Percentiles rank a stretch among this genome's conserved stretches.
Conservation (phyloP, 53 echinoderm and acorn worm genomes). For the Stichopus horrens region DNA sequence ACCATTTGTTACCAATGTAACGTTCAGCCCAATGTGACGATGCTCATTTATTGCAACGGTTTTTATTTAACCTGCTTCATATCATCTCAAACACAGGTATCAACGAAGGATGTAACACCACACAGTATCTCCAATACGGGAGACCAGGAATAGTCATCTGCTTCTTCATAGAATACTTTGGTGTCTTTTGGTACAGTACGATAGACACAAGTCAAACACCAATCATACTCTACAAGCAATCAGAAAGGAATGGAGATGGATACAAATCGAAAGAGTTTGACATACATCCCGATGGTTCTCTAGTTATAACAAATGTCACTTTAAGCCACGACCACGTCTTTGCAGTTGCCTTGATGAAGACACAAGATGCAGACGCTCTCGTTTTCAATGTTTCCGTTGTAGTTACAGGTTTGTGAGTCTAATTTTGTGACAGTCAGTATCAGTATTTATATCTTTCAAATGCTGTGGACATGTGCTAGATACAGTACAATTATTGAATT, state of each 20-base stretch:
- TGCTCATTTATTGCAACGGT: too few species aligned
- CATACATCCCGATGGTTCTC: background rate
- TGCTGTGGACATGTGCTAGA: too few species aligned
- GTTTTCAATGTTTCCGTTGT: background rate
- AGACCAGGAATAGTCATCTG: background rate
- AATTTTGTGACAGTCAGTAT: too few species aligned
- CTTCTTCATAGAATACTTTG: background rate
- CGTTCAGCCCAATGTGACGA: too few species aligned
- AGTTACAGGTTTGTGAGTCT: background rate
- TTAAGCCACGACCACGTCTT: background rate
- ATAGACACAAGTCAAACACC: background rate
- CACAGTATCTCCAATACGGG: background rate
- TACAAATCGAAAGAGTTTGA: background rate
- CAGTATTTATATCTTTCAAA: too few species aligned
- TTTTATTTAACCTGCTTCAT: too few species aligned
- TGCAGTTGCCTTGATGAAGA: constrained; percentile 5
- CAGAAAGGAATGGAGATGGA: background rate
- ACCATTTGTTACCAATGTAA: too few species aligned
- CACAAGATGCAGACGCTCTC: background rate
- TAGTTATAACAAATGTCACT: background rate
- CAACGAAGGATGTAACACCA: background rate
- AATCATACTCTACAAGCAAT: background rate
- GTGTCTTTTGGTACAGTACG: constrained; percentile 24
- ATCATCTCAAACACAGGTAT: background rate
- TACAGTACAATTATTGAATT: too few species aligned